phyloP scores from a whole-genome alignment of 2,797 vertebrate genomes.

The Microctenopoma stevenorrisi region DNA sequence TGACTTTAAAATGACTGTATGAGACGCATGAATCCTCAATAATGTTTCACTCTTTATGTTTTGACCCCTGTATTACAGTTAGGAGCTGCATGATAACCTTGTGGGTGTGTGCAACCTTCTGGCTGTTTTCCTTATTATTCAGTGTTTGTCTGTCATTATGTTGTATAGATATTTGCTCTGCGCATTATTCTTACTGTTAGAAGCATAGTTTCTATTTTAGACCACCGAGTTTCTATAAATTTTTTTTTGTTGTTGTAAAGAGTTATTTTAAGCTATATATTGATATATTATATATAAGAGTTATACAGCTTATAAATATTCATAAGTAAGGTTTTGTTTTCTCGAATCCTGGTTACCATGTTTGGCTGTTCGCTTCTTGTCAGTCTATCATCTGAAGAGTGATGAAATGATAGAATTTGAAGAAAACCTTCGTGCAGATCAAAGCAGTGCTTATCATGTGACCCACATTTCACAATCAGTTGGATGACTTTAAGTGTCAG shows the following conservation, averaged over 20 bases:
- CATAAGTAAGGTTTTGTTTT: too few relatives aligned
- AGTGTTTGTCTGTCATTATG: not conserved
- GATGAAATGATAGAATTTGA: too few relatives aligned
- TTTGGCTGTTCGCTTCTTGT: too few relatives aligned
- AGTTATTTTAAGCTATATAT: too few relatives aligned
- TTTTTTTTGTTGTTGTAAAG: too few relatives aligned
- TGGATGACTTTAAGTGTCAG: not conserved
- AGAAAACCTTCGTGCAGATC: not conserved
- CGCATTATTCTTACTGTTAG: not conserved
- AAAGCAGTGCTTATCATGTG: not conserved
- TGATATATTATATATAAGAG: too few relatives aligned
- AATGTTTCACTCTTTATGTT: not conserved
- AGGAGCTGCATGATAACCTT: not conserved
- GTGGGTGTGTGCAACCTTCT: not conserved
- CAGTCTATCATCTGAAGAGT: not conserved
- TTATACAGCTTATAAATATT: too few relatives aligned
- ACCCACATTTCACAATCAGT: slow-evolving; percentile 3
- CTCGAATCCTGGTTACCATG: too few relatives aligned
- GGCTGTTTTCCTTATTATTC: not conserved
- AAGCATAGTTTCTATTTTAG: not conserved
- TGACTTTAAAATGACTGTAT: not conserved
- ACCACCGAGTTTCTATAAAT: not conserved
- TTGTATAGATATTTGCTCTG: not conserved
- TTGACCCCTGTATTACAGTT: not conserved
- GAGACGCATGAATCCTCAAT: not conserved